phyloP scores from a whole-genome alignment of 2,888 invertebrate species.

The Ptilodon capucinus region DNA sequence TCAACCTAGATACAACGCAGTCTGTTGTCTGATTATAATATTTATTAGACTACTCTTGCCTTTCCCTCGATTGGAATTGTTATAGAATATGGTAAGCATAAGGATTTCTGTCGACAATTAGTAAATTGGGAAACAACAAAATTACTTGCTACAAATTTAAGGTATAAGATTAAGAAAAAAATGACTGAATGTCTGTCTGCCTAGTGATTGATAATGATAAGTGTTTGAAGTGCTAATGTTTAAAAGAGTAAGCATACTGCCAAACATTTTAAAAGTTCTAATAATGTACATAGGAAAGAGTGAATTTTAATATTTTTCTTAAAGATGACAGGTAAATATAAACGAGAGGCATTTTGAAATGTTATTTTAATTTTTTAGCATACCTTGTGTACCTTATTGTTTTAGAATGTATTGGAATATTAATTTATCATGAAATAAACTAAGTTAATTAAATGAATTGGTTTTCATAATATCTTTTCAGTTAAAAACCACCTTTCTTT shows the following conservation, averaged over 20 bases:
- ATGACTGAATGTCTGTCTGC: slow-evolving; percentile 34
- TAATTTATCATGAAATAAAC: slow-evolving; percentile 27
- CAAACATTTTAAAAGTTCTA: slow-evolving; percentile 35
- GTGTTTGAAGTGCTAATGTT: slow-evolving; percentile 29
- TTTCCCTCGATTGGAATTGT: not conserved
- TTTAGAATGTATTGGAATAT: slow-evolving; percentile 27
- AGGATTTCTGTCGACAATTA: not conserved
- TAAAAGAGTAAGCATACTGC: slow-evolving; percentile 36
- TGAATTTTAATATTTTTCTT: slow-evolving; percentile 40
- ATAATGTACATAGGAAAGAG: slow-evolving; percentile 30
- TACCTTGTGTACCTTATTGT: slow-evolving; percentile 26
- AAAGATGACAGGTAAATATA: slow-evolving; percentile 28
- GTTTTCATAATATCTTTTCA: slow-evolving; percentile 27
- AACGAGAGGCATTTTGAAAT: slow-evolving; percentile 17
- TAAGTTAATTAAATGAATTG: slow-evolving; percentile 33
- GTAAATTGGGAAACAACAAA: not conserved
- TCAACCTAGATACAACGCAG: not conserved
- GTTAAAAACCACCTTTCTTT: not conserved
- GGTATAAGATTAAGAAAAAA: slow-evolving; percentile 21
- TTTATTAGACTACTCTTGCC: not conserved
- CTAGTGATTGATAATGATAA: slow-evolving; percentile 34
- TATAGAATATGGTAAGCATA: slow-evolving; percentile 1
- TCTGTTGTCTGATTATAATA: not conserved
- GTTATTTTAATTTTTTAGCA: slow-evolving; percentile 24
- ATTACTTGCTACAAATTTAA: not conserved